Conservation (phyloP, 2,797 vertebrate species). For the Crenuchus spilurus region DNA sequence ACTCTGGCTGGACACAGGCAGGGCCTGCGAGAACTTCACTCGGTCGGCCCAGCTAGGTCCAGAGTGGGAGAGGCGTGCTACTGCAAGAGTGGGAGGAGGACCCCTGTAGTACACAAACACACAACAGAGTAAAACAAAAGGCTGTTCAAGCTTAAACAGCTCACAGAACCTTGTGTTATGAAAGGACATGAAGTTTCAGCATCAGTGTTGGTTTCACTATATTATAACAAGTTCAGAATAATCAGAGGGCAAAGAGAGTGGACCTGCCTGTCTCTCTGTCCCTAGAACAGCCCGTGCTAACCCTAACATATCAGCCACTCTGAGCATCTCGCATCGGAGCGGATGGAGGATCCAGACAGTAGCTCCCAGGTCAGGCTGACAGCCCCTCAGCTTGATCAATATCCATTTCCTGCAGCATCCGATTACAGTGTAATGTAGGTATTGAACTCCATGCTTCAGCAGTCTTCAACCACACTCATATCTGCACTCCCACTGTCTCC, state of each 20-base stretch:
- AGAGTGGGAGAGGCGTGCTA: constrained; percentile 83
- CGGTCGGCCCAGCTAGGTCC: constrained; percentile 96
- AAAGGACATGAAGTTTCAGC: background rate
- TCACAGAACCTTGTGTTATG: background rate
- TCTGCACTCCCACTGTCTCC: constrained; percentile 70
- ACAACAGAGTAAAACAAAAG: too few relatives aligned
- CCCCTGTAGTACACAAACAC: constrained; percentile 72
- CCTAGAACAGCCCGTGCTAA: constrained; percentile 22
- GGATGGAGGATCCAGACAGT: constrained; percentile 33
- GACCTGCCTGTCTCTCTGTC: background rate
- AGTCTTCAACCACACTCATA: constrained; percentile 76
- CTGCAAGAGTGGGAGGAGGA: constrained; percentile 80
- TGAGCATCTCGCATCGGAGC: constrained; percentile 18
- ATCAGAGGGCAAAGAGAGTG: background rate
- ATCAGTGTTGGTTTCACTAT: background rate
- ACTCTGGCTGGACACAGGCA: constrained; percentile 63
- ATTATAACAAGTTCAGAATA: background rate
- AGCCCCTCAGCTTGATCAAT: constrained; percentile 72
- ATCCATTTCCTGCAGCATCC: constrained; percentile 79
- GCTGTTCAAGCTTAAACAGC: too few relatives aligned
- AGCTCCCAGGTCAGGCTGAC: constrained; percentile 61
- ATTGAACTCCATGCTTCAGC: constrained; percentile 79
- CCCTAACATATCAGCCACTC: constrained; percentile 8
- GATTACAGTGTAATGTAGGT: constrained; percentile 76
- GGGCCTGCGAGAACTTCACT: constrained; percentile 88